Evolutionary conservation across 1,140 invertebrate species (phyloP), one percentile per base, ranked within the genome.

Genomic region (Drosophila ambigua): DNA sequence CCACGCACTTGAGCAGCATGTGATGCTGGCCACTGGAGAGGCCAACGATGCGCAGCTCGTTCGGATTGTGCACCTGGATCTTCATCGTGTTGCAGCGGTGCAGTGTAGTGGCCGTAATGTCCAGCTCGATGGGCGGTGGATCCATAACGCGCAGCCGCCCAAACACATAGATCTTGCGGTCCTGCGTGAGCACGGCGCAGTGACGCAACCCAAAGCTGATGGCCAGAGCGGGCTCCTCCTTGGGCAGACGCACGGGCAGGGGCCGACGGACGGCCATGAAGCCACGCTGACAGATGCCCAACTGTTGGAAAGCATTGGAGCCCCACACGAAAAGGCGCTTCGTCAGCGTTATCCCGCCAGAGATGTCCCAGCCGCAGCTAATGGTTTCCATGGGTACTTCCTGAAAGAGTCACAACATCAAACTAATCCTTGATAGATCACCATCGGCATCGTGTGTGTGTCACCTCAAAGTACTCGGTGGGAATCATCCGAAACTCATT

Each of bases 321-420:
- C 96, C 96, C 96, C 96, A 96, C 1, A 95, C 94, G 92, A 94
- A 95, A 2, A 96, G 69, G 6, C 94, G 93, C 24, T 95, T 94
- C 68, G 94, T 93, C 77, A 94, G 92, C 20, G 94, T 94, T 8
- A 96, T 93, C 44, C 94, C 95, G 66, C 94, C 94, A 41, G 95
- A 95, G 78, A 94, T 94, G 78, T 96, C 94, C 95, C 96, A 96
- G 2, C 96, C 96, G 80, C 95, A 95, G 15, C 94, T 93, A 52
- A 95, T 93, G 64, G 93, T 92, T 46, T 92, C 93, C 72, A 95
- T 94, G 72, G 92, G 93, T 61, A 94, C 92, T 31, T 93, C 92
- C 79, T 92, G 64, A 6, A 57, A 48, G n/a, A 28, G 80, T 2
- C 11, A 13, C 4, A 13, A 39, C 1, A 11, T 39, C 3, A 13